phyloP scores from a whole-genome alignment of 2,113 vertebrate genomes.

The Lophura nycthemera region DNA sequence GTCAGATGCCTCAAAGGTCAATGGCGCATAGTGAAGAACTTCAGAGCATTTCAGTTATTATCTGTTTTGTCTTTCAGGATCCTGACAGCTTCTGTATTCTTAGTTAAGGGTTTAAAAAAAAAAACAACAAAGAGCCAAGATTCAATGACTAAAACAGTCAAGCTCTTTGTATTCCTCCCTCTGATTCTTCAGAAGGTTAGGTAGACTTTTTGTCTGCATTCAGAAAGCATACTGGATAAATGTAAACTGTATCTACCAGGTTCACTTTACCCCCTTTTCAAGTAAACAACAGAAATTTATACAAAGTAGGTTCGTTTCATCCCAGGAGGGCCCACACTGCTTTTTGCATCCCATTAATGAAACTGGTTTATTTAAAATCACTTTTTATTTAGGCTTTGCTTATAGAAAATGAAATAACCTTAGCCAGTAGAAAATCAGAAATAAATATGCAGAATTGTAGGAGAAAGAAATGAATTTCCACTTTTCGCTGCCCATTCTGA shows the following conservation, averaged over 20 bases:
- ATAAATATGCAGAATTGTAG: not conserved
- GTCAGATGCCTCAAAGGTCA: conserved; percentile 30
- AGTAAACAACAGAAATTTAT: not conserved
- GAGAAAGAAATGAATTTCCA: not conserved
- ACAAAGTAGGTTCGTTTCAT: not conserved
- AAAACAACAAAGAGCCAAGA: not conserved
- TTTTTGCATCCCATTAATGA: not conserved
- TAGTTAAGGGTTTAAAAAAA: not conserved
- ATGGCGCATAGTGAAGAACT: not conserved
- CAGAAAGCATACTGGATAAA: not conserved
- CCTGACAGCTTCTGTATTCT: not conserved
- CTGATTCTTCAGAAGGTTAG: not conserved
- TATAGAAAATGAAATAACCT: not conserved
- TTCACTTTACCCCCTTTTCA: not conserved
- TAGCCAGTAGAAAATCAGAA: not conserved
- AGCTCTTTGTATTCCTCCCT: not conserved
- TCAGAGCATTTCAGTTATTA: conserved; percentile 38
- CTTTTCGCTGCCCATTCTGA: not conserved
- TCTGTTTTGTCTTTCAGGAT: conserved; percentile 8
- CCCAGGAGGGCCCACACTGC: not conserved
- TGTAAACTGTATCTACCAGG: not conserved
- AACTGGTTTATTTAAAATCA: not conserved
- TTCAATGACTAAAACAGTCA: not conserved
- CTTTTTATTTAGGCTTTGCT: not conserved
- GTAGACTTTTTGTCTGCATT: not conserved